Evolutionary conservation across 1,140 invertebrate species (phyloP).

Genomic region (Conus ventricosus): DNA sequence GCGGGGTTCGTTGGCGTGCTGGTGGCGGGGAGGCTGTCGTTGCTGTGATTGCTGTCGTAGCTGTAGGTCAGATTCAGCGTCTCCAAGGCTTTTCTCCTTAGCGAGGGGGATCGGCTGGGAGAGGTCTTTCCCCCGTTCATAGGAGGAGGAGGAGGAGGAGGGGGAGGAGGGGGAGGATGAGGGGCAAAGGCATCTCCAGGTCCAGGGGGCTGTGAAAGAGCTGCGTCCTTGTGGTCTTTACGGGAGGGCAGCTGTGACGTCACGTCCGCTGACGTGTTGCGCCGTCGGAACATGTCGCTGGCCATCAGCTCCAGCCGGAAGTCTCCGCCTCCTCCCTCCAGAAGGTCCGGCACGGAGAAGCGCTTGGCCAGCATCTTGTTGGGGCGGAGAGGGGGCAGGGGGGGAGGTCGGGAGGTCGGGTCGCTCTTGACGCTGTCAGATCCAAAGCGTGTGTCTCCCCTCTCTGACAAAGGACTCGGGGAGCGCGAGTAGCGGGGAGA

Average conservation of each 20-base stretch:
- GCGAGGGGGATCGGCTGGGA: not conserved
- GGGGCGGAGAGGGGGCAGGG: slow-evolving; percentile 15
- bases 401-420: not conserved
- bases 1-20: not conserved
- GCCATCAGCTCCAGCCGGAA: not conserved
- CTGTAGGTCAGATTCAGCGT: not conserved
- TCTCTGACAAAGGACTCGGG: not conserved
- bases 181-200: not conserved
- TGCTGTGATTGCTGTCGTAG: not conserved
- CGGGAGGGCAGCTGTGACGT: not conserved
- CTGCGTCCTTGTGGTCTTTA: not conserved
- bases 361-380: not conserved
- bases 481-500: not conserved
- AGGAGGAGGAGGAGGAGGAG: not conserved
- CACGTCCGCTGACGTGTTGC: slow-evolving; percentile 5
- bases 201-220: not conserved
- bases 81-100: not conserved
- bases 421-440: not conserved
- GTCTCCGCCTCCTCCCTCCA: not conserved
- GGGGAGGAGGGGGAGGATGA: not conserved
- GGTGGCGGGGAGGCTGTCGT: not conserved
- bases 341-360: slow-evolving; percentile 27
- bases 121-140: not conserved
- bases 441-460: not conserved
- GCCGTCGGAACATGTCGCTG: not conserved